Conservation (phyloP, 2,797 vertebrate species). For the Syncerus caffer region DNA sequence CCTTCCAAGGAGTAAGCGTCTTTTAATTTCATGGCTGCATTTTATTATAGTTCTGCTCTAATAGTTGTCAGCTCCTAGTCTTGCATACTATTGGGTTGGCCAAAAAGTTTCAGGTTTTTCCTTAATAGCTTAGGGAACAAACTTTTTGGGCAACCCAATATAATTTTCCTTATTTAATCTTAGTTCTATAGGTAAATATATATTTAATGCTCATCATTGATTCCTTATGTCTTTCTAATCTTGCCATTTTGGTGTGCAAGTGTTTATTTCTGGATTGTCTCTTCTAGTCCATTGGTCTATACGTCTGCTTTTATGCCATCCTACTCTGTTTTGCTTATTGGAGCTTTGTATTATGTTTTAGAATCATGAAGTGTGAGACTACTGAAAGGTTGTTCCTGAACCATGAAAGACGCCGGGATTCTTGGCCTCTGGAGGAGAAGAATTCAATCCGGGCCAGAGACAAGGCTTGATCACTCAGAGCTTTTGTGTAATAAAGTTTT, state of each 20-base stretch:
- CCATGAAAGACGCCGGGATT: background rate
- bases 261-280: background rate
- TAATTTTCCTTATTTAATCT: background rate
- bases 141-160: background rate
- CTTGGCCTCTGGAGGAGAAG: background rate
- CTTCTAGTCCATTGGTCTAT: background rate
- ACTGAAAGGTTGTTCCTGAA: background rate
- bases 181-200: background rate
- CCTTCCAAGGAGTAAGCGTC: background rate
- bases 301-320: background rate
- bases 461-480: background rate
- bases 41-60: background rate
- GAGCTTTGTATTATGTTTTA: background rate
- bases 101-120: background rate
- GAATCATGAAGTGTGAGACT: background rate
- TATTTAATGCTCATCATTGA: background rate
- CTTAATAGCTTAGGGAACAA: background rate
- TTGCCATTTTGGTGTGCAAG: background rate
- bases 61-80: background rate
- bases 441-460: background rate
- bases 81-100: background rate
- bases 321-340: background rate
- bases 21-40: background rate
- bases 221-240: background rate
- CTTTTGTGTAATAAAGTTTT: background rate